Evolutionary conservation across 23 tunicate genomes (phyloP), one percentile per base, ranked within the genome.

Genomic region (Diplosoma virens): DNA sequence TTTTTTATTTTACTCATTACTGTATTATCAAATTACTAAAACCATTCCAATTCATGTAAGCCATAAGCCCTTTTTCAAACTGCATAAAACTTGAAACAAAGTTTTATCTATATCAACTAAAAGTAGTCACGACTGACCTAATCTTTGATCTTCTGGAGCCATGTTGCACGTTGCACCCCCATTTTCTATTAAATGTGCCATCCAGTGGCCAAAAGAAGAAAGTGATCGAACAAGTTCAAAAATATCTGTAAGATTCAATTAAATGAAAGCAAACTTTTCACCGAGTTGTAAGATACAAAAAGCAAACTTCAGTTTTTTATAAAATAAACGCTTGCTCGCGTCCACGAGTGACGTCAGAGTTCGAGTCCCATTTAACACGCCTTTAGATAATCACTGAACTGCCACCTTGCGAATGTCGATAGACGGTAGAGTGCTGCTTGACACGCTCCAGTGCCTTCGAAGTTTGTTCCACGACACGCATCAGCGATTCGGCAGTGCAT

Each of bases 131-230:
- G 3, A 30, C 64, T 36, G 21, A 76, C 83, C 77, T 72, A 32
- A 21, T 20, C 84, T 88, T 31, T 82, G 81, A 0, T 65, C 54
- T 28, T 78, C 82, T 3, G 82, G 71, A 11, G 76, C 92, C 84
- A 92, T 75, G 69, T 92, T 89, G 47, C 97, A 85, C 33, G 97
- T 92, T 20, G 91, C 87, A 3, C 75, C 84, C 1, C 92, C 97
- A 70, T 84, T 92, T 58, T 79, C 82, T 7, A 92, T 65, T 14
- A 85, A 60, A 23, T 92, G 72, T 0, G 97, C 78, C 80, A 92
- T 70, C 80, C 77, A 82, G 76, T 92, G 97, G 53, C 92, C 97
- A 78, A 92, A 92, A 1, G 68, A 37, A 3, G 93, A 53, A 5
- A 92, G 47, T 0, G 84, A 55, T 50, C 78, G 80, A 26, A 89